Evolutionary conservation across 1,140 invertebrate genomes (phyloP), one percentile per base, ranked within the genome.

Genomic region (Oreohelix idahoensis): DNA sequence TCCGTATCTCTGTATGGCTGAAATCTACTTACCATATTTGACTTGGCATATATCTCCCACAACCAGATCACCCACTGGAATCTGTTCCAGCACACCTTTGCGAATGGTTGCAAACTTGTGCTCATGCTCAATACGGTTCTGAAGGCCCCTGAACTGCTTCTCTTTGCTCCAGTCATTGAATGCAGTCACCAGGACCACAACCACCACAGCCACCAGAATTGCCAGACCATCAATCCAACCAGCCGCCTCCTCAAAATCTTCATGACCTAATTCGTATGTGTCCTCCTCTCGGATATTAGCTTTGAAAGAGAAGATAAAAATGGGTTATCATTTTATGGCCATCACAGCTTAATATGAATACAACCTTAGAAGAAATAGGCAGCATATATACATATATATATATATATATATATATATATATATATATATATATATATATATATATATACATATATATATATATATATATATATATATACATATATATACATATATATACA

Each of bases 101-200:
- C 98, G 95, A 90, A 99, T 98, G 85, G 99, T 98, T 74, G 97
- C 95, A 94, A 99, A 99, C 93, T 98, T 98, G 93, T 99, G 98
- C 94, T 99, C 98, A 91, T 97, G 97, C 94, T 99, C 98, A 93
- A 99, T 99, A 93, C 98, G 96, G 93, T 94, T 98, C 94, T 99
- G 98, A 86, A 99, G 95, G 89, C 98, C 98, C 80, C 95, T 95
- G 94, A 99, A 99, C 94, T 99, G 98, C 93, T 97, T 95, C 94
- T 99, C 98, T 95, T 99, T 99, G 85, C 97, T 98, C 93, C 98
- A 99, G 95, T 99, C 98, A 95, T 99, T 99, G 94, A 99, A 98
- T 89, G 98, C 98, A 92, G 98, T 99, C 86, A 99, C 98, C 93
- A 99, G 94, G 84, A 99, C 98, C 91, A 99, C 98, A 92, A 99